phyloP scores from a whole-genome alignment of 2,888 invertebrate genomes.

The Molanna angustata region DNA sequence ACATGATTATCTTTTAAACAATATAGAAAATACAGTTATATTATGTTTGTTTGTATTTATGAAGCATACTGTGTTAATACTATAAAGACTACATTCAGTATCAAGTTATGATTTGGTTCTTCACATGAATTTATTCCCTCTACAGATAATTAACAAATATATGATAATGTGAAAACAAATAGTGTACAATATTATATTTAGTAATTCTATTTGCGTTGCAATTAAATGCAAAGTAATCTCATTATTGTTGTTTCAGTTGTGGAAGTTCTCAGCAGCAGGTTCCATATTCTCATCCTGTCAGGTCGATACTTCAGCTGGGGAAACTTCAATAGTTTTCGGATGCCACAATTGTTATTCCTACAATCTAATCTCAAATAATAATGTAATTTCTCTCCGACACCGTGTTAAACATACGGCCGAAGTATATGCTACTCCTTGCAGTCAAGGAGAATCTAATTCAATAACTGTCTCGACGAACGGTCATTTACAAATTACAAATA shows the following conservation, averaged over 20 bases:
- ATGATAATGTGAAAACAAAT: too few species aligned
- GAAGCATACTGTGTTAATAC: too few species aligned
- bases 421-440: slow-evolving; percentile 67
- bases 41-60: too few species aligned
- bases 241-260: slow-evolving; percentile 56
- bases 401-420: slow-evolving; percentile 55
- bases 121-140: too few species aligned
- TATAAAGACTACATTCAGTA: too few species aligned
- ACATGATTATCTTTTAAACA: slow-evolving; percentile 3
- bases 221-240: slow-evolving; percentile 17
- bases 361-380: slow-evolving; percentile 50
- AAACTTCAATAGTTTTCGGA: slow-evolving; percentile 61
- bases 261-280: slow-evolving; percentile 58
- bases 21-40: slow-evolving; percentile 7
- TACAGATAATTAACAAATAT: too few species aligned
- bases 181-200: too few species aligned
- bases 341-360: slow-evolving; percentile 71
- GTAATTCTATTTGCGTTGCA: too few species aligned
- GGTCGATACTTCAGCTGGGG: slow-evolving; percentile 44
- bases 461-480: slow-evolving; percentile 64
- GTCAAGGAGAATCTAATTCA: slow-evolving; percentile 45
- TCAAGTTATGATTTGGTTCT: too few species aligned
- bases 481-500: slow-evolving; percentile 51
- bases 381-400: slow-evolving; percentile 52
- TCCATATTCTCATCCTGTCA: slow-evolving; percentile 72